phyloP scores from a whole-genome alignment of 2,797 vertebrate genomes.

The Petrocephalus sullivani region DNA sequence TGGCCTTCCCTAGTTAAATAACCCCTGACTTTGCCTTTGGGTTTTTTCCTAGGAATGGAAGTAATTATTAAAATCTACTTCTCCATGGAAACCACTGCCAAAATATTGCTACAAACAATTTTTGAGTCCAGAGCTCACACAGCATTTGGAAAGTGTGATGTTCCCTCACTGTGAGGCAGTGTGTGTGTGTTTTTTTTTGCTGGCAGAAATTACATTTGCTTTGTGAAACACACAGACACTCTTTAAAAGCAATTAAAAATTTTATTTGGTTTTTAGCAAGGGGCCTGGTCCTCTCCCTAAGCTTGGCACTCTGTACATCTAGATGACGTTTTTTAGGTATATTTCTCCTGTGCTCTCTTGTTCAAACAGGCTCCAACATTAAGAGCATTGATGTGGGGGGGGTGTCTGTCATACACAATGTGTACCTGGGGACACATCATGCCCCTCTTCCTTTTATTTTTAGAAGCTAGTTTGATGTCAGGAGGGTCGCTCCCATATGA shows the following conservation, averaged over 20 bases:
- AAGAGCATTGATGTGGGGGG: background rate
- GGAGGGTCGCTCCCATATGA: background rate
- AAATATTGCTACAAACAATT: slow-evolving; percentile 51
- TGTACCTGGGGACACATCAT: too few species aligned
- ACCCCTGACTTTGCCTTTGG: slow-evolving; percentile 27
- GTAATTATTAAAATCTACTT: slow-evolving; percentile 52
- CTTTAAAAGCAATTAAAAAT: background rate
- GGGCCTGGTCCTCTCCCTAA: background rate
- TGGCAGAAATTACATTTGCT: background rate
- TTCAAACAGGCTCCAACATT: background rate
- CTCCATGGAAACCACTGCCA: slow-evolving; percentile 51
- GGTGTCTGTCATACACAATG: too few species aligned
- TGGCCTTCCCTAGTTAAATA: slow-evolving; percentile 20
- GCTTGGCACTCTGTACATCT: background rate
- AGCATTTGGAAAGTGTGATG: slow-evolving; percentile 33
- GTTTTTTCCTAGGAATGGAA: slow-evolving; percentile 50
- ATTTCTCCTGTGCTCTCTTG: background rate
- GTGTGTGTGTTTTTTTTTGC: background rate
- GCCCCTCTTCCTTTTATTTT: too few species aligned
- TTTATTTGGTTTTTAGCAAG: background rate
- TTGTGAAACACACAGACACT: background rate
- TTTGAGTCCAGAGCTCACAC: slow-evolving; percentile 45
- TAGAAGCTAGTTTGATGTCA: too few species aligned
- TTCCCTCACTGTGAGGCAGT: slow-evolving; percentile 14
- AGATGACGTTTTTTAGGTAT: background rate